Evolutionary conservation across 2,113 vertebrate genomes (phyloP), one percentile per base, ranked within the genome.

Genomic region (Trematocara zebra): DNA sequence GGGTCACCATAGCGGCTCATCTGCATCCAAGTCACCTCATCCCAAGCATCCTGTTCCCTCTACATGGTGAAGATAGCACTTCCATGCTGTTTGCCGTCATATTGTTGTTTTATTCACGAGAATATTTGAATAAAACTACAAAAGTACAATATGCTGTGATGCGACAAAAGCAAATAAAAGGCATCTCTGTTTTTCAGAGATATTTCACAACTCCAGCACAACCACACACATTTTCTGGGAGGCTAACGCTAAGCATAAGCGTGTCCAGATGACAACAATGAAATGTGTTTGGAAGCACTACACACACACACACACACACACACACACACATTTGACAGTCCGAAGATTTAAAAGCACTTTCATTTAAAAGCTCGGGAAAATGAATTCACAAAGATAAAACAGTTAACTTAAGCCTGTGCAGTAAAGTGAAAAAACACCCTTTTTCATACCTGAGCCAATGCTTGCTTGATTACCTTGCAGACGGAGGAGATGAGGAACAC

Each of bases 391-490:
- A 42, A 74, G 83, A 87, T 87, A 72, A 89, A 90, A 76, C 42
- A 5, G 52, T 83, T 47, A 52, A 85, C 12, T 14, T 53, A 20
- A 57, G 80, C n/a, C 20, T 28, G 56, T 12, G 69, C 51, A 42
- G 23, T 85, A 51, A 74, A 83, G 85, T 78, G 53, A 82, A 86
- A 86, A 87, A 79, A 86, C 5, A 80, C 11, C 26, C 26, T 49
- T 82, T 79, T 84, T 64, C 23, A 11, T 54, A 83, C 53, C 85
- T 79, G 80, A 81, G n/a, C 53, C 40, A 44, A 72, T 11, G 83
- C 61, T 14, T 33, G 87, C 89, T 89, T 93, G 90, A 91, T 90
- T 89, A 87, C 59, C 59, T 56, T 35, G 28, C 61, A 86, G 53
- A 86, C 14, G n/a, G 3, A 35, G 37, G 44, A 92, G 84, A 84